Percentiles rank a stretch among this genome's conserved stretches.
These are phyloP conservation scores for Epizoanthus ramosus DNA, from an alignment of 92 coral and sea anemone species.

Conservation along the genomic window DNA sequence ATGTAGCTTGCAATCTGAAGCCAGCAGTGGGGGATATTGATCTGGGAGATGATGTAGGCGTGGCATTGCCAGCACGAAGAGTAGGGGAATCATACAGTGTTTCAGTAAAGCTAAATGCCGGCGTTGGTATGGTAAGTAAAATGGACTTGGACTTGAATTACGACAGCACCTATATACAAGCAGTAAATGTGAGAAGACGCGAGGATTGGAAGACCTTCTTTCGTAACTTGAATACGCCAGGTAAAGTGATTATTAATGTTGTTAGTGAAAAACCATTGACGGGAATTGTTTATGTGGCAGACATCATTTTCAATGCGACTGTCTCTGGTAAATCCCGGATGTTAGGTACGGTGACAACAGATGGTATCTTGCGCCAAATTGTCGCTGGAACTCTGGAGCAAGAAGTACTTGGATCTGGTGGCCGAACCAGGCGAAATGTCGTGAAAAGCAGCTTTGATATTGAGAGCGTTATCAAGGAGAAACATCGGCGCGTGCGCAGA, in stretches of 20 bases:
- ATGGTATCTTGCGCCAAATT: background rate
- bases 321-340: conserved; percentile 36
- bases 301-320: conserved; percentile 46
- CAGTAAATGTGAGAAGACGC: conserved; percentile 23
- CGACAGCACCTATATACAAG: conserved; percentile 31
- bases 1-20: conserved; percentile 51
- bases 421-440: conserved; percentile 44
- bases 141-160: conserved; percentile 47
- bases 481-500: conserved; percentile 55
- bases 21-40: conserved; percentile 55
- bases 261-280: conserved; percentile 32
- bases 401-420: conserved; percentile 31
- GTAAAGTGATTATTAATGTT: conserved; percentile 46
- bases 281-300: conserved; percentile 47
- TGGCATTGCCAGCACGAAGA: conserved; percentile 34
- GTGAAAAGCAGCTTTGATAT: background rate
- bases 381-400: conserved; percentile 53
- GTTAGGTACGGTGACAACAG: conserved; percentile 47
- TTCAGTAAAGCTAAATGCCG: conserved; percentile 52
- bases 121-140: conserved; percentile 23
- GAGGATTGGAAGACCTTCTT: conserved; percentile 45
- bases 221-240: conserved; percentile 27
- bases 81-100: conserved; percentile 40
- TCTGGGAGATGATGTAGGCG: conserved; percentile 51
- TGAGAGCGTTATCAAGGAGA: background rate